Base-by-base conservation (phyloP, 2,113 vertebrate genomes). In the Gnathonemus echidnorhynchus region DNA sequence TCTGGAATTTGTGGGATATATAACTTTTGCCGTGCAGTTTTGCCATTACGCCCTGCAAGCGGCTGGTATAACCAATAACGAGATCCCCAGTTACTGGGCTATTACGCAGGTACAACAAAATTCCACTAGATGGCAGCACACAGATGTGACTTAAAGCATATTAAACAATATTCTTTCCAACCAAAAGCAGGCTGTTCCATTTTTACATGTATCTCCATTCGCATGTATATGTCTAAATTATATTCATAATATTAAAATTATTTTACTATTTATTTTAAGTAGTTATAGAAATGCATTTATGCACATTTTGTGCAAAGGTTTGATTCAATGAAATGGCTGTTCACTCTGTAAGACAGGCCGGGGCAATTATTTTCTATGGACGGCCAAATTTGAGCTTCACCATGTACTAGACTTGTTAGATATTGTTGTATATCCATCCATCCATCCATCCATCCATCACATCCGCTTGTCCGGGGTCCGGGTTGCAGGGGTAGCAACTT, bases 111-210 rank as follows among this genome's bases (percentile, higher is more conserved):
- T 31, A 13, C 8, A 70, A 48, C 45, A 42, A 35, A 39, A 50
- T 50, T 89, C 48, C 88, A 35, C 24, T 88, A 88, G 88, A 88
- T 88, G 88, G 88, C 88, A 88, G 58, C 62, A 46, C 62, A 48
- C 4, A 88, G 17, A 88, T 48, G 62, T 88, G n/a, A 50, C 10
- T 17, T 42, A 17, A 50, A 27, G 21, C 3, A 87, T 46, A 87
- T 52, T 87, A 31, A n/a, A 86, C 19, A 48, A 46, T 50, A 9
- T 86, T 50, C 10, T 83, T 42, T 83, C 27, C 9, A n/a, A 62
- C 58, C 24, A 3, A 62, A 62, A 80, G 74, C 35, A 39, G 4
- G 0, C 74, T 7, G 31, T 19, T 39, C 39, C 6, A 5, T 15
- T 9, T 39, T n/a, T 21, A 42, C 11, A 83, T 42, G 77, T 19